Percentiles rank a stretch among this genome's conserved stretches.
phyloP scores from a whole-genome alignment of 2,888 invertebrate species.

The Drosophila austrosaltans region DNA sequence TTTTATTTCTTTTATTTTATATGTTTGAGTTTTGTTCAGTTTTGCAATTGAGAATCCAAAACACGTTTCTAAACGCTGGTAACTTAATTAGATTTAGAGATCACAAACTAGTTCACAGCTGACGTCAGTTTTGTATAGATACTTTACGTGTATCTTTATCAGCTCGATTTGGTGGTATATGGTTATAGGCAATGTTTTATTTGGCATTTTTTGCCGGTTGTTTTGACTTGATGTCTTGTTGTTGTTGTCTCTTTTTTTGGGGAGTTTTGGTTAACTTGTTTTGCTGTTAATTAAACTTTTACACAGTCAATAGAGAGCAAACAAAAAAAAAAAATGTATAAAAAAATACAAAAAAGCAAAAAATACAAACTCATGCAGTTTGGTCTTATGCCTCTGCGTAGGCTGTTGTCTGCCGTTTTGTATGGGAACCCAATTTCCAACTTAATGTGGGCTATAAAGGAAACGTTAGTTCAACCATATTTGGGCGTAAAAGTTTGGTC shows the following conservation, averaged over 20 bases:
- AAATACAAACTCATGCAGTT: constrained; percentile 38
- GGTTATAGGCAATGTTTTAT: constrained; percentile 44
- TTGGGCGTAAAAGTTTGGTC: constrained; percentile 69
- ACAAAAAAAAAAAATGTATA: constrained; percentile 14
- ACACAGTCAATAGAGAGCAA: constrained; percentile 50
- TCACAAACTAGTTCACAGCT: constrained; percentile 64
- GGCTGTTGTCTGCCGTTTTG: constrained; percentile 53
- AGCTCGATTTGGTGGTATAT: constrained; percentile 23
- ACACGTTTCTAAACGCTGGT: constrained; percentile 48
- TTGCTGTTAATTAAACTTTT: constrained; percentile 67
- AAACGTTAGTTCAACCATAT: constrained; percentile 56
- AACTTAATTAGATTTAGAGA: constrained; percentile 70
- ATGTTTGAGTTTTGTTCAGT: constrained; percentile 5
- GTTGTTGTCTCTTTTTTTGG: constrained; percentile 35
- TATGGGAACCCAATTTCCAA: constrained; percentile 54
- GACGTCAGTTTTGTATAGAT: constrained; percentile 45
- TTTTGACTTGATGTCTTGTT: constrained; percentile 25
- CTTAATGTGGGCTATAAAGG: constrained; percentile 68
- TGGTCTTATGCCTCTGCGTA: constrained; percentile 44
- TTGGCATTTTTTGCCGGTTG: constrained; percentile 54
- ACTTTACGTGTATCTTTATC: constrained; percentile 31
- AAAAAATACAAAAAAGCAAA: constrained; percentile 31
- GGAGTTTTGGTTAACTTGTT: constrained; percentile 54
- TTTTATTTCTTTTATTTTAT: neutral
- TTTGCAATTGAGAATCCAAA: constrained; percentile 38